Conservation (phyloP, 2,797 vertebrate genomes). For the Sebastes steindachneri region DNA sequence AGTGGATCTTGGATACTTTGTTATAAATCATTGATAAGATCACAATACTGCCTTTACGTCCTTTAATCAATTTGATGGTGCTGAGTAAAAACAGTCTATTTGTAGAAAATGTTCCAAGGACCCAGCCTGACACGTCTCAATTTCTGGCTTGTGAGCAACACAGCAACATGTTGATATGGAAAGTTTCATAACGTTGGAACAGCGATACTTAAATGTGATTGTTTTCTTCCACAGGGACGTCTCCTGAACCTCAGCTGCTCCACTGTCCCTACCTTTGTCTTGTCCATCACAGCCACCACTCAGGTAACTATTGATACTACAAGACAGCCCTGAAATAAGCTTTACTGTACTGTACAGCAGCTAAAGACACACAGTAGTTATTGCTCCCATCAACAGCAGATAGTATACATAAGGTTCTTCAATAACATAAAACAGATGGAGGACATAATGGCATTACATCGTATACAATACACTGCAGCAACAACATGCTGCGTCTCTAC, state of each 20-base stretch:
- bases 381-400: neutral
- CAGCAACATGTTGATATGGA: neutral
- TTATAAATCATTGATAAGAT: neutral
- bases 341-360: neutral
- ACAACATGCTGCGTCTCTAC: neutral
- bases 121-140: neutral
- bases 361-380: neutral
- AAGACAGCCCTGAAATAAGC: neutral
- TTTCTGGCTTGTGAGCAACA: neutral
- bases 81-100: neutral
- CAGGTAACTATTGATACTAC: slow-evolving; percentile 81
- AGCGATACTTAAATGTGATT: neutral
- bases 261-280: slow-evolving; percentile 94
- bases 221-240: slow-evolving; percentile 84
- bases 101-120: neutral
- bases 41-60: neutral
- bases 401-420: neutral
- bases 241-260: slow-evolving; percentile 98
- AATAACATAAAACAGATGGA: neutral
- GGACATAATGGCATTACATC: neutral
- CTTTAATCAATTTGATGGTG: neutral
- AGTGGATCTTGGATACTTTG: neutral
- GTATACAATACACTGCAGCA: neutral
- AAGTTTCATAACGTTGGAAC: neutral
- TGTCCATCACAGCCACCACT: slow-evolving; percentile 96